phyloP scores from a whole-genome alignment of 2,888 invertebrate species.

The Polyommatus icarus region DNA sequence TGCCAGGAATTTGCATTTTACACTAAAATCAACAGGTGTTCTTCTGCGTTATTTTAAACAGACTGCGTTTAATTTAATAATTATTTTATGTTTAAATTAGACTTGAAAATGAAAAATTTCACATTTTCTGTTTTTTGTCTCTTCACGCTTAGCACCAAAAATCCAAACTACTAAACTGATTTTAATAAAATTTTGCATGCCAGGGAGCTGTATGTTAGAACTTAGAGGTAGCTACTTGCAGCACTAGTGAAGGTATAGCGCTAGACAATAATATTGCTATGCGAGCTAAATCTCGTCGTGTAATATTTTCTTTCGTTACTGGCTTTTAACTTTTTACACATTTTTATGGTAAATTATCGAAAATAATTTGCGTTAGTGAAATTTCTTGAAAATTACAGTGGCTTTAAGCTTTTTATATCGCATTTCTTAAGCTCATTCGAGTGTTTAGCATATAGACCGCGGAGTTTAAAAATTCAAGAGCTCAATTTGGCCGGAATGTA shows the following conservation, averaged over 20 bases:
- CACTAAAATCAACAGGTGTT: not conserved
- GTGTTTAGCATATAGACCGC: not conserved
- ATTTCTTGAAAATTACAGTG: not conserved
- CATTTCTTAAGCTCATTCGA: not conserved
- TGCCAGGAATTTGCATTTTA: not conserved
- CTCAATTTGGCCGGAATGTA: not conserved
- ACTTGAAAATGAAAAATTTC: too few species aligned
- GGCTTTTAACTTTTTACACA: not conserved
- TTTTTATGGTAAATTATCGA: not conserved
- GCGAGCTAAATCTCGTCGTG: too few species aligned
- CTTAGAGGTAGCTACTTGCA: too few species aligned
- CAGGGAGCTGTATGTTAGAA: too few species aligned
- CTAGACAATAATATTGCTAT: too few species aligned
- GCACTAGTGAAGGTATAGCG: too few species aligned
- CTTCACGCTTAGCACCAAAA: too few species aligned
- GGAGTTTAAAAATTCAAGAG: not conserved
- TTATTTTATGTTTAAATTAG: too few species aligned
- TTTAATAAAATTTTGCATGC: too few species aligned
- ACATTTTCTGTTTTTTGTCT: too few species aligned
- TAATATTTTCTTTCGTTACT: too few species aligned
- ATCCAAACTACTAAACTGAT: too few species aligned
- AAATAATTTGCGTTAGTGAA: not conserved
- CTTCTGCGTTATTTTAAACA: not conserved
- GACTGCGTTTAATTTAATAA: not conserved
- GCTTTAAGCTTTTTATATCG: not conserved